Conservation (phyloP, 1,140 invertebrate species). For the Platorchestia sp. region DNA sequence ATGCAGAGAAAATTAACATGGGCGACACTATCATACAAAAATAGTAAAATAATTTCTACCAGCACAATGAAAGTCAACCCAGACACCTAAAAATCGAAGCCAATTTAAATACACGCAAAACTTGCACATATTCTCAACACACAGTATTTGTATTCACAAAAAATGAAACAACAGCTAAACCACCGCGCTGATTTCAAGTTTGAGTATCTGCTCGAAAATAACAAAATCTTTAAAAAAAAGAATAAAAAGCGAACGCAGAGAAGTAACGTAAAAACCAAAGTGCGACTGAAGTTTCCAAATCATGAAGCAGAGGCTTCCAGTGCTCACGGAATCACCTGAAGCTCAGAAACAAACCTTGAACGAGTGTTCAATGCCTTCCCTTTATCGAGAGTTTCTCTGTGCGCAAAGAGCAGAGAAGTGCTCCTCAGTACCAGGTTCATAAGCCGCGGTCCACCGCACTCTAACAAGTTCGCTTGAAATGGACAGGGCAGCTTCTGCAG, state of each 20-base stretch:
- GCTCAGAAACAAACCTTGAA: background rate
- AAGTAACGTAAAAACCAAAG: background rate
- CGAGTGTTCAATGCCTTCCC: background rate
- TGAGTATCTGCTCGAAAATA: background rate
- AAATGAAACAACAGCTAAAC: background rate
- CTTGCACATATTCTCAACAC: background rate
- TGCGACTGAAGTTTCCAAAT: background rate
- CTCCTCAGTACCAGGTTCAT: background rate
- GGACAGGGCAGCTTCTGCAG: background rate
- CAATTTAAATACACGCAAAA: background rate
- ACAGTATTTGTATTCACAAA: background rate
- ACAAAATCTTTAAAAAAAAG: background rate
- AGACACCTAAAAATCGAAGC: background rate
- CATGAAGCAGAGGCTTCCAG: background rate
- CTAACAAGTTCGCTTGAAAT: conserved; percentile 34
- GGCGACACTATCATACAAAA: background rate
- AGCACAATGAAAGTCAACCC: background rate
- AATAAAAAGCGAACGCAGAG: background rate
- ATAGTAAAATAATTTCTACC: background rate
- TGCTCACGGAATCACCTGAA: background rate
- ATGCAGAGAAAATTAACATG: background rate
- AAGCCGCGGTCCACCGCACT: background rate
- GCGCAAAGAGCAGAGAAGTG: background rate
- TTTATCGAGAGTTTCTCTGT: conserved; percentile 8
- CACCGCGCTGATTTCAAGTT: background rate